Evolutionary conservation across 1,140 invertebrate genomes (phyloP), one percentile per base, ranked within the genome.

Genomic region (Ridgeia piscesae): DNA sequence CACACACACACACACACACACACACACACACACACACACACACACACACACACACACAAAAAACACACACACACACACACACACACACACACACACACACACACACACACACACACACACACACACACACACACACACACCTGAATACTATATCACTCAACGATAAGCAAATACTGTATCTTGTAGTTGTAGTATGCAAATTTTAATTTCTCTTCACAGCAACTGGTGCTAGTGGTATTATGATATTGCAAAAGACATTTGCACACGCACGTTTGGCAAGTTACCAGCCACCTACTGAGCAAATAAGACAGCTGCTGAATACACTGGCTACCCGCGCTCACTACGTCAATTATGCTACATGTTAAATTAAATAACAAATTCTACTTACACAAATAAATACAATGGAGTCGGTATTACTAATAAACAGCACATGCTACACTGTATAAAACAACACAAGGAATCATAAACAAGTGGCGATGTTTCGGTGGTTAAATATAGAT

Each of bases 321-420:
- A 77, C 17, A 77, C 58, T 31, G 4, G 58, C 58, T 31, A 77
- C 2, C 58, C 11, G 58, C 27, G 27, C 58, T 77, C 58, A 77
- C 58, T 77, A 77, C 58, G 27, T 77, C 58, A 77, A 77, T 2
- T 77, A 31, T 21, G 58, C 58, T 77, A 77, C 58, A 21, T 77
- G 4, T 77, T 77, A 77, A 77, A 77, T 77, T 77, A 77, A 77
- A 77, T 77, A 77, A 77, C 58, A 77, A 77, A 77, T 77, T 77
- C 58, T 77, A 77, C 58, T 77, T 77, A 77, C 27, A 77, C 58
- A 77, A 77, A 77, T 77, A 77, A 77, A 77, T 77, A 77, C 58
- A 77, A 77, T 77, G 58, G 58, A 77, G 58, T 77, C 58, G 27
- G 58, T 77, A 21, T 77, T 77, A 77, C 27, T 77, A 77, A 21